Conservation (phyloP, 2,113 vertebrate species). For the Xerus inauris region DNA sequence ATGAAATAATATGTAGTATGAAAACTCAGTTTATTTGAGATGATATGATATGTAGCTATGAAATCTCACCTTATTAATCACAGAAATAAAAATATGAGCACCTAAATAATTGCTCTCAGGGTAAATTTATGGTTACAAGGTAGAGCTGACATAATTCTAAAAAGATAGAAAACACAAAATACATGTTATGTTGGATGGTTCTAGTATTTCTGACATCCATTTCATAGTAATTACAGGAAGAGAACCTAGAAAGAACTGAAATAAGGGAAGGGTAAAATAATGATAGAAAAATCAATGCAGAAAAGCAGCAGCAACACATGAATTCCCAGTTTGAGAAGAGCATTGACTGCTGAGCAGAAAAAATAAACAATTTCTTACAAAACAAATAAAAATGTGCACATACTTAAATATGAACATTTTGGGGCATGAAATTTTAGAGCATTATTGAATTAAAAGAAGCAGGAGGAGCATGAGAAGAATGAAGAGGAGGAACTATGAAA, state of each 20-base stretch:
- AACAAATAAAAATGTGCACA: not conserved
- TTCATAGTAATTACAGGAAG: not conserved
- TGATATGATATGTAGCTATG: not conserved
- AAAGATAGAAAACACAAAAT: not conserved
- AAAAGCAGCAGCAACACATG: not conserved
- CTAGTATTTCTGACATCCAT: not conserved
- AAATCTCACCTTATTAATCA: not conserved
- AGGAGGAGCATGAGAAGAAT: not conserved
- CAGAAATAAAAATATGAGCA: not conserved
- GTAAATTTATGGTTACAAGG: not conserved
- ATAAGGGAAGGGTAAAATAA: not conserved
- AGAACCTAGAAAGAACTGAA: not conserved
- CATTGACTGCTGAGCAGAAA: not conserved
- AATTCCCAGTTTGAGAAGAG: not conserved
- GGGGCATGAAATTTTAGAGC: not conserved
- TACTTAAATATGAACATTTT: not conserved
- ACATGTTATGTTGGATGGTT: not conserved
- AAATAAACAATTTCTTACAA: not conserved
- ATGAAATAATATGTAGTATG: too few species aligned
- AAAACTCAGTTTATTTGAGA: not conserved
- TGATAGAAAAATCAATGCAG: too few species aligned
- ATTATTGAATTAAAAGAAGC: not conserved
- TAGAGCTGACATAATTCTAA: not conserved
- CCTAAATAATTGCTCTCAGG: not conserved
- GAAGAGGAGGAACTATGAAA: not conserved